Evolutionary conservation across 2,113 vertebrate genomes (phyloP), one percentile per base, ranked within the genome.

Genomic region (Picathartes gymnocephalus): DNA sequence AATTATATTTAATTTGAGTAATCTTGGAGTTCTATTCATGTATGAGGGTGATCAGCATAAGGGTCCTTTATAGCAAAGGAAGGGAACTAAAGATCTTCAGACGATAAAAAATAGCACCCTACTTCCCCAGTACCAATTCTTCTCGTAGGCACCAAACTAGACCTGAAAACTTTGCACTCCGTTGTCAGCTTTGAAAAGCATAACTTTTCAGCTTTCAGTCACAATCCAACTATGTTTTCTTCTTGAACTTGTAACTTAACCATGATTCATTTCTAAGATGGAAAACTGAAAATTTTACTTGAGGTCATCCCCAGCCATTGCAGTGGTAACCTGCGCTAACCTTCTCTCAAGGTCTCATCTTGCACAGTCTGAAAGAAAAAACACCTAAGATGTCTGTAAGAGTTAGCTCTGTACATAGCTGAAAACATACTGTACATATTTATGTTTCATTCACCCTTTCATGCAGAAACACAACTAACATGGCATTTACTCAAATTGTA

Each of bases 381-480:
- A 8, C 1, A 3, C 4, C 7, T 48, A 25, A 61, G 28, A 42
- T 56, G 5, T 28, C 54, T 81, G 22, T 39, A 87, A 37, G 8
- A 28, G 33, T 71, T 82, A 50, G 3, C 8, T 62, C 44, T 85
- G 12, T 48, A 54, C 25, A 42, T 12, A 58, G 30, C 57, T 62
- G 45, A 79, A 20, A 88, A 85, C 6, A 31, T 69, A 22, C 2
- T 51, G 18, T 33, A 42, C 4, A 0, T 88, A 66, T 74, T 45
- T 79, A 27, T 37, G 13, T 14, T 92, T 82, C 53, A 27, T 71
- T 88, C 11, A 50, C 31, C 11, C 8, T 93, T 76, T 82, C 45
- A 62, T 15, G 20, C 17, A 64, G 61, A 91, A 80, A 0, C 13
- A 66, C 22, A 64, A 22, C 7, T 35, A 66, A 81, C 0, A 0